phyloP scores from a whole-genome alignment of 2,888 invertebrate species.

The Plusia festucae region DNA sequence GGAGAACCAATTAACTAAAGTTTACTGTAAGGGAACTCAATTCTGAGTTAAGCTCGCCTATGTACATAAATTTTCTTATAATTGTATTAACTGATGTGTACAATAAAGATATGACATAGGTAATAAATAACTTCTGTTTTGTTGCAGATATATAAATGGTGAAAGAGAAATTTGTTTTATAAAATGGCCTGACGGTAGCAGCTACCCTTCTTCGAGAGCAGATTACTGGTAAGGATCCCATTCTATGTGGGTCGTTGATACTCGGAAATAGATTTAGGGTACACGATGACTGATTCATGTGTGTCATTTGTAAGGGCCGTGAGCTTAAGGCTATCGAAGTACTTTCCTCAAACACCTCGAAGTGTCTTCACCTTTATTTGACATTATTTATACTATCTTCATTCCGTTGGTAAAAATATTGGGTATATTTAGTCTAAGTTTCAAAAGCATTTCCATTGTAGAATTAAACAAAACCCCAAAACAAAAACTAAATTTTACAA shows the following conservation, averaged over 20 bases:
- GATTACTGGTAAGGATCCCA: constrained; percentile 89
- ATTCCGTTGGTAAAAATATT: too few species aligned
- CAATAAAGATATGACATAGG: too few species aligned
- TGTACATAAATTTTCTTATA: too few species aligned
- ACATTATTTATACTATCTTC: background rate
- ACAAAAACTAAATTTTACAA: too few species aligned
- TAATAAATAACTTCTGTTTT: constrained; percentile 29
- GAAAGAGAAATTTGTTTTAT: constrained; percentile 90
- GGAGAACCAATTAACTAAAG: too few species aligned
- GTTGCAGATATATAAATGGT: constrained; percentile 83
- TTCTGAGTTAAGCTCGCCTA: too few species aligned
- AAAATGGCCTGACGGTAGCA: constrained; percentile 90
- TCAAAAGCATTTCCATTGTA: too few species aligned
- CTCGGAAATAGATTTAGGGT: background rate
- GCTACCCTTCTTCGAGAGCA: constrained; percentile 88
- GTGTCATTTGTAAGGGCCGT: background rate
- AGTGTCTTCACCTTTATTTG: background rate
- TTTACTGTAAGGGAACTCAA: too few species aligned
- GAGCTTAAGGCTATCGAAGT: background rate
- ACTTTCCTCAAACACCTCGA: background rate
- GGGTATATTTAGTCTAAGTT: too few species aligned
- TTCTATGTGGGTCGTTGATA: background rate
- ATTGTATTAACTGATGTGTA: too few species aligned
- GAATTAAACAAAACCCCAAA: too few species aligned
- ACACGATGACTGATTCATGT: constrained; percentile 2